A percentile compares a stretch with the other conserved stretches of the same genome.
These are phyloP conservation scores for Habroteleia sp. DNA, from an alignment of 2,888 invertebrate species.

Conservation along the genomic window DNA sequence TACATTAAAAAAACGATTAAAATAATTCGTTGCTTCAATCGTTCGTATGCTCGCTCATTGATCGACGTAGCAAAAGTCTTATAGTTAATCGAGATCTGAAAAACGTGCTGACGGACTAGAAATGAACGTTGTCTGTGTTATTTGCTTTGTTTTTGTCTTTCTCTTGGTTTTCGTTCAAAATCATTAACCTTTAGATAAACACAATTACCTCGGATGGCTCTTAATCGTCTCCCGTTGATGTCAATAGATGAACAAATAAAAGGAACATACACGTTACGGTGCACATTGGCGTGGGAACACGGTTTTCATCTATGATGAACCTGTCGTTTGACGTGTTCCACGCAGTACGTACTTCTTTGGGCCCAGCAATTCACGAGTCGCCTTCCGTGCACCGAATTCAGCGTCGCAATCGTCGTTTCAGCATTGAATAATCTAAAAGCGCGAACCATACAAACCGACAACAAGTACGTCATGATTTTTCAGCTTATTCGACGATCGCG, in stretches of 20 bases:
- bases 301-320: constrained; percentile 32
- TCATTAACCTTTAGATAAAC: constrained; percentile 1
- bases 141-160: too few relatives aligned
- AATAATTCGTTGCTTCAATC: constrained; percentile 31
- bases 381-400: constrained; percentile 13
- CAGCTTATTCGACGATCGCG: not conserved
- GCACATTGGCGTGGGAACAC: constrained; percentile 23
- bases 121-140: constrained; percentile 2
- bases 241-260: constrained; percentile 35
- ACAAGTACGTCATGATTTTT: constrained; percentile 4
- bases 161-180: too few relatives aligned
- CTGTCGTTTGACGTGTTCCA: constrained; percentile 23
- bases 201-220: too few relatives aligned
- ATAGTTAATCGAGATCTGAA: constrained; percentile 35
- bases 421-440: constrained; percentile 17
- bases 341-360: constrained; percentile 26
- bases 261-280: constrained; percentile 37
- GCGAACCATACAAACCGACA: not conserved
- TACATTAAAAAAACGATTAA: not conserved
- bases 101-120: constrained; percentile 34
- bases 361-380: constrained; percentile 27
- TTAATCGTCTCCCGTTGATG: constrained; percentile 4
- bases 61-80: constrained; percentile 1
- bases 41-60: constrained; percentile 13
- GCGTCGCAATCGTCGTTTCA: not conserved